These are phyloP conservation scores for Drosophila subsilvestris DNA, from an alignment of 2,888 invertebrate genomes.

Conservation along the genomic window DNA sequence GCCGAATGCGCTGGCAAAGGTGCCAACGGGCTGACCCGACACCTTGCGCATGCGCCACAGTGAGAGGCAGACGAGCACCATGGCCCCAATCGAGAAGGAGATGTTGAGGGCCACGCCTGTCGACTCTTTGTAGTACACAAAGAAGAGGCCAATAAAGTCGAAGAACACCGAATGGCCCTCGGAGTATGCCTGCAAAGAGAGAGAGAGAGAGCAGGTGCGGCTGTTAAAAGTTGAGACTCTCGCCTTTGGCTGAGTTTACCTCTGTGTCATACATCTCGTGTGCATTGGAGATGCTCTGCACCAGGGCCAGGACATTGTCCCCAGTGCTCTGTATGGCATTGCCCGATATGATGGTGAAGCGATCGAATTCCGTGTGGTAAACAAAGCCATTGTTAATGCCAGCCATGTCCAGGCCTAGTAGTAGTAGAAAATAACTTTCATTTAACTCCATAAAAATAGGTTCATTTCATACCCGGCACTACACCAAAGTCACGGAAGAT, in stretches of 20 bases:
- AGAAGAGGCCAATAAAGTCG: slow-evolving; percentile 88
- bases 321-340: slow-evolving; percentile 90
- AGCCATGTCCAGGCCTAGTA: slow-evolving; percentile 89
- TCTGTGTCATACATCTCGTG: slow-evolving; percentile 75
- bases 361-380: slow-evolving; percentile 91
- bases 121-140: slow-evolving; percentile 87
- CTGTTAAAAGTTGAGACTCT: too few relatives aligned
- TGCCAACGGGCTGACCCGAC: slow-evolving; percentile 48
- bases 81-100: slow-evolving; percentile 78
- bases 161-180: slow-evolving; percentile 87
- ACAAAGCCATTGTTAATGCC: slow-evolving; percentile 89
- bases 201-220: not conserved
- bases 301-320: slow-evolving; percentile 88
- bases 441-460: not conserved
- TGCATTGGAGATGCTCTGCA: slow-evolving; percentile 84
- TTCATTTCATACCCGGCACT: slow-evolving; percentile 85
- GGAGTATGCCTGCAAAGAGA: slow-evolving; percentile 78
- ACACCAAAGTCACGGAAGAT: slow-evolving; percentile 87
- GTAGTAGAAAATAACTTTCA: not conserved
- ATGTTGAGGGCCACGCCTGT: slow-evolving; percentile 82
- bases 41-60: slow-evolving; percentile 72
- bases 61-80: slow-evolving; percentile 76
- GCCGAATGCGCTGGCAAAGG: slow-evolving; percentile 56
- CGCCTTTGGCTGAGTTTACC: slow-evolving; percentile 42
- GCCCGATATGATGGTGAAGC: slow-evolving; percentile 85